These are phyloP conservation scores for Nemapogon koenigi DNA, from an alignment of 2,888 invertebrate genomes.

Conservation along the genomic window DNA sequence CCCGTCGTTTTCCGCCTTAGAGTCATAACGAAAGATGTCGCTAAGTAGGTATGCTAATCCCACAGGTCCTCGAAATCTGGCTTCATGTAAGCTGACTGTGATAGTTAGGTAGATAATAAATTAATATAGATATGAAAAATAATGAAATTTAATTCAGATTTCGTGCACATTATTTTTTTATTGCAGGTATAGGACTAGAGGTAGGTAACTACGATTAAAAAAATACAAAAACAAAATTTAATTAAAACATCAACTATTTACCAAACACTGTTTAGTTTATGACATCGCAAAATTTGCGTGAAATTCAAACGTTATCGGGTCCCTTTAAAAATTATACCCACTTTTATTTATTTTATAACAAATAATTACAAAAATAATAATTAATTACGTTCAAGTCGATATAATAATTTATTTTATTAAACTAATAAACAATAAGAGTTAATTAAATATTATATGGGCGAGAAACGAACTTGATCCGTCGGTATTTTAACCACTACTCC, in stretches of 20 bases:
- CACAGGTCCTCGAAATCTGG: too few species aligned
- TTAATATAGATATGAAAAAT: too few species aligned
- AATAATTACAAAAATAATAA: slow-evolving; percentile 23
- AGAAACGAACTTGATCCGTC: slow-evolving; percentile 40
- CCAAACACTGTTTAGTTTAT: slow-evolving; percentile 57
- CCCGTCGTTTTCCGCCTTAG: too few species aligned
- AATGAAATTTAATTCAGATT: too few species aligned
- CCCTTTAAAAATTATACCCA: slow-evolving; percentile 37
- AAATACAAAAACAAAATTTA: slow-evolving; percentile 36
- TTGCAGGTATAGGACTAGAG: too few species aligned
- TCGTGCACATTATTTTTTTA: too few species aligned
- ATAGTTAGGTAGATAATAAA: too few species aligned
- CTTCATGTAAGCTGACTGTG: too few species aligned
- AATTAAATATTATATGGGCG: slow-evolving; percentile 53
- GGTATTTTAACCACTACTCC: slow-evolving; percentile 46
- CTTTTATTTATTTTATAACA: background rate
- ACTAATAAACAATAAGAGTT: slow-evolving; percentile 65
- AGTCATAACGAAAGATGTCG: too few species aligned
- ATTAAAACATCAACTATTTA: slow-evolving; percentile 62
- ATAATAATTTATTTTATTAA: slow-evolving; percentile 44
- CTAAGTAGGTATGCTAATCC: too few species aligned
- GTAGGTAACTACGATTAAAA: too few species aligned
- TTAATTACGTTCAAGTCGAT: slow-evolving; percentile 30
- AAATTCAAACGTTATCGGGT: slow-evolving; percentile 52
- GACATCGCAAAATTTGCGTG: slow-evolving; percentile 54